phyloP scores from a whole-genome alignment of 2,797 vertebrate genomes.

The Austrolebias charrua region DNA sequence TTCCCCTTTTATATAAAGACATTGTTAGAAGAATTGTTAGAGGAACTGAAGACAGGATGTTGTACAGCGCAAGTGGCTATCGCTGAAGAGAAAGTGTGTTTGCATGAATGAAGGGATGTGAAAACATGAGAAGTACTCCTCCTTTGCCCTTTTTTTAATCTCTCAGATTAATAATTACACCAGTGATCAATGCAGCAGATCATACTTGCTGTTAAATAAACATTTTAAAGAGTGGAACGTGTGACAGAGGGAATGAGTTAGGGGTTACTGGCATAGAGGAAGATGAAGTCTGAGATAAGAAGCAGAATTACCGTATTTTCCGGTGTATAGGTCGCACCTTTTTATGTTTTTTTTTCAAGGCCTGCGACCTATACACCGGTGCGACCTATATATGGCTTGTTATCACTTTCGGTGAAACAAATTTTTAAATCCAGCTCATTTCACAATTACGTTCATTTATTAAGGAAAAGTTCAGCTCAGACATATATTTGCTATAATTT shows the following conservation, averaged over 20 bases:
- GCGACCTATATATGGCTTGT: too few relatives aligned
- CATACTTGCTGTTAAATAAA: conserved; percentile 22
- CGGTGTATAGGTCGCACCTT: too few relatives aligned
- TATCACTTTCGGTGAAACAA: too few relatives aligned
- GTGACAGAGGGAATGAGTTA: conserved; percentile 42
- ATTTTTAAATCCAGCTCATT: too few relatives aligned
- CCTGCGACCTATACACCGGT: too few relatives aligned
- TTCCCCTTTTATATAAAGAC: conserved; percentile 60
- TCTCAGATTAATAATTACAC: conserved; percentile 32
- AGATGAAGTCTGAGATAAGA: conserved; percentile 59
- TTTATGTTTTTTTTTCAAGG: too few relatives aligned
- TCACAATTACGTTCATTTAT: too few relatives aligned
- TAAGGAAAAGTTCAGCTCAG: too few relatives aligned
- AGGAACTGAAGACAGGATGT: conserved; percentile 66
- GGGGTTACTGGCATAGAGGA: conserved; percentile 53
- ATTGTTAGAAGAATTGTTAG: conserved; percentile 71
- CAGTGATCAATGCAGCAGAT: conserved; percentile 14
- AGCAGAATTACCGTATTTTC: too few relatives aligned
- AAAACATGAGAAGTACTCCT: conserved; percentile 22
- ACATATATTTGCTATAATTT: too few relatives aligned
- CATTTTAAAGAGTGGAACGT: conserved; percentile 7
- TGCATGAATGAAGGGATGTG: conserved; percentile 30
- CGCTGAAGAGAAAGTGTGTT: conserved; percentile 47
- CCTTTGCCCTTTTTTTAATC: conserved; percentile 21
- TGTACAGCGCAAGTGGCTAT: conserved; percentile 21